Percentiles rank a stretch among this genome's conserved stretches.
These are phyloP conservation scores for Prunella fulvescens DNA, from an alignment of 2,113 vertebrate genomes.

Conservation along the genomic window DNA sequence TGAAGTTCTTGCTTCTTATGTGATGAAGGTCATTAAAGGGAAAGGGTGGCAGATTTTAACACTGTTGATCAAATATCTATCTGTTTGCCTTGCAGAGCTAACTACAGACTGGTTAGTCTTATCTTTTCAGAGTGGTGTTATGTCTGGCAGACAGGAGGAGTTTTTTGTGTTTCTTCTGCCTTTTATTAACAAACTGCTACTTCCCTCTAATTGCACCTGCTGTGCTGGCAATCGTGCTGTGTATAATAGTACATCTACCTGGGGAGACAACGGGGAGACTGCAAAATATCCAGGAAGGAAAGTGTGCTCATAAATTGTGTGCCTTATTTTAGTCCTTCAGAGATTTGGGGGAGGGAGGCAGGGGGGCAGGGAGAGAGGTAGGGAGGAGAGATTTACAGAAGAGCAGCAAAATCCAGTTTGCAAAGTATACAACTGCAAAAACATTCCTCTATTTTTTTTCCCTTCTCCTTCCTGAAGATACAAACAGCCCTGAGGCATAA, in stretches of 20 bases:
- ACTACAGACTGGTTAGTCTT: background rate
- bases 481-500: conserved; percentile 94
- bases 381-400: background rate
- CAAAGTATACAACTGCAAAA: background rate
- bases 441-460: background rate
- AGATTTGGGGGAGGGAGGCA: background rate
- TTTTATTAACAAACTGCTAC: conserved; percentile 14
- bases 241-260: background rate
- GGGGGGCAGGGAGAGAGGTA: background rate
- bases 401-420: background rate
- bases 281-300: background rate
- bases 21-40: background rate
- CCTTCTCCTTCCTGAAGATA: conserved; percentile 69
- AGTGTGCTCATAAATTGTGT: background rate
- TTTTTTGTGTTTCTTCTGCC: background rate
- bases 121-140: background rate
- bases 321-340: background rate
- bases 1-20: background rate
- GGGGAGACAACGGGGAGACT: background rate
- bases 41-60: background rate
- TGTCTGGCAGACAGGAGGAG: background rate
- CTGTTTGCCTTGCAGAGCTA: background rate
- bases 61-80: background rate
- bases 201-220: background rate
- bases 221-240: background rate